Base-by-base conservation (phyloP, 2,888 invertebrate species). In the Dasysyrphus albostriatus region DNA sequence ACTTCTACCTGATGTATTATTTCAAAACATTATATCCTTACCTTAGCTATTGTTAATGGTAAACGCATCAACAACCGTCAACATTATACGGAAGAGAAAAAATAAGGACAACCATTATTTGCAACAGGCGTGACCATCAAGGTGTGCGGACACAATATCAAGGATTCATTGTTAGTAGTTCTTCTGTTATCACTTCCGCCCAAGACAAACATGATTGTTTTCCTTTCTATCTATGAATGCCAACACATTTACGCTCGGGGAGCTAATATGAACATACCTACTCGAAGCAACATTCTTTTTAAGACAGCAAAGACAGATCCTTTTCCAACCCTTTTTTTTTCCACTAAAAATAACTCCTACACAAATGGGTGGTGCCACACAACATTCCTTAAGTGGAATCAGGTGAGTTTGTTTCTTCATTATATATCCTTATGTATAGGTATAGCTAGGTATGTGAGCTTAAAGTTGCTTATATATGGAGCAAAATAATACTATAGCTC, bases 41-140 rank as follows among this genome's bases (percentile, higher is more conserved):
- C n/a, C n/a, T n/a, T n/a, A 0, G 3, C 3, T 16, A 42, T 63
- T 24, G 10, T 32, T 63, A n/a, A 63, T 63, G 63, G 63, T 16
- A 47, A 24, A 63, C 44, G 12, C 42, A 24, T 24, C 24, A 24
- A 63, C 16, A 65, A 65, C 44, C 29, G 32, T 24, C 63, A 63
- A 47, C 63, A 63, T 5, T 14, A 54, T n/a, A 65, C 54, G 69
- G 39, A 63, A 63, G 42, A 67, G 58, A 54, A 49, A n/a, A 56
- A 58, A 65, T 42, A 65, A 72, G 69, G 63, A 56, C 75, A 56
- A 34, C 56, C 70, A 69, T 76, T 74, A 77, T 47, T 67, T 59
- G 65, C 73, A 78, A 73, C 77, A 83, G 73, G 77, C 77, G 67
- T 78, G 77, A 83, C 83, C 77, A 78, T 32, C 29, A 67, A 65